These are phyloP conservation scores for Stenchaetothrips biformis DNA, from an alignment of 2,888 invertebrate genomes.

Conservation along the genomic window DNA sequence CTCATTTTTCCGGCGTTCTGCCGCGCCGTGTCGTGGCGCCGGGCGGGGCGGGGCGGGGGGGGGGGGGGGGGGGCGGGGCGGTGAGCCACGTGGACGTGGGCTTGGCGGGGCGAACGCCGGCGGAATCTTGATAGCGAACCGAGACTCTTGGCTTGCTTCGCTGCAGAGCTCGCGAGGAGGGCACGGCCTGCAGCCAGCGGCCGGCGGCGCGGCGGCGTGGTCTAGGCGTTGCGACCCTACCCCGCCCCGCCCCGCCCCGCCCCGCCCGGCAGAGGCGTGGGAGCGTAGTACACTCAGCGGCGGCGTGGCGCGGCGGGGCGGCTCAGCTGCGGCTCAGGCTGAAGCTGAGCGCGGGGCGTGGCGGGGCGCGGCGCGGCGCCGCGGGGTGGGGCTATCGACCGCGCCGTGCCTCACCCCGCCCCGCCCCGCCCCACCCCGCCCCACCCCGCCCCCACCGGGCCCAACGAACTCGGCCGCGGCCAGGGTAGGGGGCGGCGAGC, in stretches of 20 bases:
- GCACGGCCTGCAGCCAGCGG: no score
- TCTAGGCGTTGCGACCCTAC: neutral
- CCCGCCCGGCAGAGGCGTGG: neutral
- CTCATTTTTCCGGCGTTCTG: neutral
- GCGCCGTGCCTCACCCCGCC: constrained; percentile 32
- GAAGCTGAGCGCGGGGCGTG: constrained; percentile 30
- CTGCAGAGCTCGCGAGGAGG: neutral
- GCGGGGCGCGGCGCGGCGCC: constrained; percentile 33
- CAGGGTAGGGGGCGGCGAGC: neutral
- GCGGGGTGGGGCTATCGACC: constrained; percentile 29
- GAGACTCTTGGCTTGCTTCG: neutral
- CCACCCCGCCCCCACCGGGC: neutral
- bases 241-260: constrained; percentile 7
- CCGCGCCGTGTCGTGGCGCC: constrained; percentile 21
- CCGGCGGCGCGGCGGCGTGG: neutral
- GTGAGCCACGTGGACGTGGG: no score
- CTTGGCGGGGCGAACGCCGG: neutral
- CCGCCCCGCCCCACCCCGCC: constrained; percentile 11
- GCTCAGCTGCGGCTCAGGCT: constrained; percentile 34
- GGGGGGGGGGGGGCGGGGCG: neutral
- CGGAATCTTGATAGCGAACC: neutral
- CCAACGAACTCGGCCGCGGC: neutral
- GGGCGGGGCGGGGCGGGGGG: constrained; percentile 28
- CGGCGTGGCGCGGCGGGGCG: neutral
- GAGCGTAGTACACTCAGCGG: neutral